Percentiles rank a stretch among this genome's conserved stretches.
Evolutionary conservation across 2,113 vertebrate genomes (phyloP).

Genomic region (Python bivittatus): DNA sequence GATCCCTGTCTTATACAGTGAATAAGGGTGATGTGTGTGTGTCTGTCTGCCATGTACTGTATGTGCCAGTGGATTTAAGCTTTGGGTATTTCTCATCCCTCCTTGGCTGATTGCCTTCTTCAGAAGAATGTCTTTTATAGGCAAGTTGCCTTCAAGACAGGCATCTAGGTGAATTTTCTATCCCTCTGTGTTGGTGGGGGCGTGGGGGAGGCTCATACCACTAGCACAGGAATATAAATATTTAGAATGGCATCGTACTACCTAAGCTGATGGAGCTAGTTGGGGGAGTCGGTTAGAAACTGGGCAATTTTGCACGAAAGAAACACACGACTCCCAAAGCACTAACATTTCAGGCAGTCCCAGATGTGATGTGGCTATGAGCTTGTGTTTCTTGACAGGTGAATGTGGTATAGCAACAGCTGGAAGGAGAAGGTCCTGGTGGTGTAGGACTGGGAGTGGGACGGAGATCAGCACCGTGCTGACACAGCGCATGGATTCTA

Average conservation of each 20-base stretch:
- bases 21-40: not conserved
- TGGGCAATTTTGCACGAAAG: not conserved
- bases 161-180: not conserved
- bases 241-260: not conserved
- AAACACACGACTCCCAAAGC: no score
- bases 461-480: not conserved
- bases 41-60: not conserved
- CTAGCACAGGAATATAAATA: not conserved
- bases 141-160: not conserved
- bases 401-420: not conserved
- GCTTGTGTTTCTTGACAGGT: conserved; percentile 26
- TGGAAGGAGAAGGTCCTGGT: not conserved
- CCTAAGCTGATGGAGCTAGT: not conserved
- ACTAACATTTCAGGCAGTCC: not conserved
- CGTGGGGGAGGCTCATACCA: not conserved
- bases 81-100: not conserved
- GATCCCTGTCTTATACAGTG: not conserved
- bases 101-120: not conserved
- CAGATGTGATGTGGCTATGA: conserved; percentile 4
- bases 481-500: not conserved
- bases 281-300: not conserved
- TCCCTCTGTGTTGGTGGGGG: no score
- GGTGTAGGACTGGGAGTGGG: not conserved
- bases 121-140: not conserved
- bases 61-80: not conserved